These are phyloP conservation scores for Sapajus apella DNA, from an alignment of 2,113 vertebrate genomes.

Conservation along the genomic window DNA sequence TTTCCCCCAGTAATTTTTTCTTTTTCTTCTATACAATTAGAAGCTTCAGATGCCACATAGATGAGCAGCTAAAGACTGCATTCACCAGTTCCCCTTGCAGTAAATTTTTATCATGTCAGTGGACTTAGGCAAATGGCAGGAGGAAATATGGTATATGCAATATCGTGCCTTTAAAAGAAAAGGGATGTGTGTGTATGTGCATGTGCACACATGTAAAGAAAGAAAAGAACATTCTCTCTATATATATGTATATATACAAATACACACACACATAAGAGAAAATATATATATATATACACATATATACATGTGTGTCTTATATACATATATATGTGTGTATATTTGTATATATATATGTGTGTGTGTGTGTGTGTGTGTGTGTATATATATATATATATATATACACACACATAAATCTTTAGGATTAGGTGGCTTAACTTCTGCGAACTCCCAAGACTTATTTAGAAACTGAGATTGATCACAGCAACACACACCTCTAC, in stretches of 20 bases:
- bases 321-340: no score
- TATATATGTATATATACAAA: no score
- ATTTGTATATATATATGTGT: fast-evolving
- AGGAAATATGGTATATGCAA: neutral
- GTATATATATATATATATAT: no score
- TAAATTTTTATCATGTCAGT: neutral
- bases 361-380: no score
- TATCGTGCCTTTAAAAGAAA: neutral
- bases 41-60: neutral
- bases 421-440: neutral
- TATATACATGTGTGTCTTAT: no score
- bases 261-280: no score
- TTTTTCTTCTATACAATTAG: neutral
- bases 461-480: neutral
- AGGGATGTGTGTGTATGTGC: no score
- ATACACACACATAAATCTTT: no score
- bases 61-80: neutral
- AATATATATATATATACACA: no score
- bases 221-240: no score
- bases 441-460: neutral
- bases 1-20: neutral
- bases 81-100: neutral
- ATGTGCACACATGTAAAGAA: fast-evolving
- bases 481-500: neutral
- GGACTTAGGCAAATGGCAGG: neutral